Evolutionary conservation across 1,140 invertebrate genomes (phyloP).

Genomic region (Chymomyza costata): DNA sequence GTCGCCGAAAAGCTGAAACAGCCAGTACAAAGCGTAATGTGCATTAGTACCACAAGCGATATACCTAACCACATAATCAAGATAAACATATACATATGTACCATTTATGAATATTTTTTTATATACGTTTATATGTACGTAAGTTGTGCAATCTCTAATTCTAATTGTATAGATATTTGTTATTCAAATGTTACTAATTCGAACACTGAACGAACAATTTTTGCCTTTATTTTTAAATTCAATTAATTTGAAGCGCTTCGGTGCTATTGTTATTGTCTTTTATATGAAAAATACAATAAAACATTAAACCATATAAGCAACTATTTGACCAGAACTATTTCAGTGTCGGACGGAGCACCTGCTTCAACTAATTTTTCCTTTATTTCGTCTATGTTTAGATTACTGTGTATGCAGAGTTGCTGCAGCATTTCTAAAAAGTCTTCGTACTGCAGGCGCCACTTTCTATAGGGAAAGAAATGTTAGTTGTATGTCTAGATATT

Average conservation of each 20-base stretch:
- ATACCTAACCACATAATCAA: constrained; percentile 18
- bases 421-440: constrained; percentile 60
- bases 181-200: no score
- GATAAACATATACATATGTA: constrained; percentile 18
- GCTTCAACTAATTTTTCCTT: constrained; percentile 47
- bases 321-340: constrained; percentile 48
- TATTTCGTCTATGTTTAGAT: constrained; percentile 38
- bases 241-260: no score
- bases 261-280: no score
- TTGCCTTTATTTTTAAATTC: no score
- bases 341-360: constrained; percentile 38
- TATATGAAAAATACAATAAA: no score
- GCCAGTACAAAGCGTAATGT: constrained; percentile 54
- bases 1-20: constrained; percentile 32
- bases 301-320: no score
- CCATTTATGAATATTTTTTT: constrained; percentile 12
- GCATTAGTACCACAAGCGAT: no score
- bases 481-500: no score
- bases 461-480: constrained; percentile 28
- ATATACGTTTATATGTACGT: constrained; percentile 26
- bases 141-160: no score
- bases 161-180: no score
- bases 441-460: constrained; percentile 66
- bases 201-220: no score
- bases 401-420: constrained; percentile 29